A percentile compares a stretch with the other conserved stretches of the same genome.
Evolutionary conservation across 2,113 vertebrate genomes (phyloP).

Genomic region (Oryzias woworae): DNA sequence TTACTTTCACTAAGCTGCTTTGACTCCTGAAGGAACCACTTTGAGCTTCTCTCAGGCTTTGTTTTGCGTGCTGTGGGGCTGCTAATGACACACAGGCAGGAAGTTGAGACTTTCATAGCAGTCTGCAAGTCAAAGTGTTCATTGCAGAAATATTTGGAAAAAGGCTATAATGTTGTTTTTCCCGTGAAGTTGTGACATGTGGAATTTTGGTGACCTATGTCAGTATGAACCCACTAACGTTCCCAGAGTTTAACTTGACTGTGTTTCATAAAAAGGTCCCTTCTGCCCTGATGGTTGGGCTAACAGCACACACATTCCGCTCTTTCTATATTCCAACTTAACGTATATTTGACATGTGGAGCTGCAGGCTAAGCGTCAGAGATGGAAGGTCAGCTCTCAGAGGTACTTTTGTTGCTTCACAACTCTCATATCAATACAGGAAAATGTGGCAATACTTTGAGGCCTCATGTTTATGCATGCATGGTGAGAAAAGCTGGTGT

Average conservation of each 20-base stretch:
- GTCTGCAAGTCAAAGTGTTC: constrained; percentile 30
- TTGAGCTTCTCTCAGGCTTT: constrained; percentile 22
- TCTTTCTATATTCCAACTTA: constrained; percentile 23
- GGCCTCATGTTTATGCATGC: constrained; percentile 70
- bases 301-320: constrained; percentile 36
- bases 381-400: constrained; percentile 46
- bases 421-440: constrained; percentile 53
- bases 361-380: constrained; percentile 57
- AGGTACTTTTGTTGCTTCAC: constrained; percentile 53
- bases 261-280: constrained; percentile 20
- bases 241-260: constrained; percentile 41
- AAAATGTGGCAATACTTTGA: constrained; percentile 60
- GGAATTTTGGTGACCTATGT: constrained; percentile 41
- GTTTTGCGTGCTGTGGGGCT: constrained; percentile 21
- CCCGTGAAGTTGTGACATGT: constrained; percentile 35
- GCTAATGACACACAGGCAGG: constrained; percentile 28
- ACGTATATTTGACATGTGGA: constrained; percentile 54
- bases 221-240: constrained; percentile 27
- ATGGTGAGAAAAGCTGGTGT: constrained; percentile 58
- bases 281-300: constrained; percentile 32
- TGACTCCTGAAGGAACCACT: constrained; percentile 18
- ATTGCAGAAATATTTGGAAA: constrained; percentile 42
- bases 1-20: constrained; percentile 43
- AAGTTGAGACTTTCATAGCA: constrained; percentile 22
- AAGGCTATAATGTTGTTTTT: constrained; percentile 26